Percentiles rank a stretch among this genome's conserved stretches.
Evolutionary conservation across 2,888 invertebrate genomes (phyloP).

Genomic region (Dryomyza anilis): DNA sequence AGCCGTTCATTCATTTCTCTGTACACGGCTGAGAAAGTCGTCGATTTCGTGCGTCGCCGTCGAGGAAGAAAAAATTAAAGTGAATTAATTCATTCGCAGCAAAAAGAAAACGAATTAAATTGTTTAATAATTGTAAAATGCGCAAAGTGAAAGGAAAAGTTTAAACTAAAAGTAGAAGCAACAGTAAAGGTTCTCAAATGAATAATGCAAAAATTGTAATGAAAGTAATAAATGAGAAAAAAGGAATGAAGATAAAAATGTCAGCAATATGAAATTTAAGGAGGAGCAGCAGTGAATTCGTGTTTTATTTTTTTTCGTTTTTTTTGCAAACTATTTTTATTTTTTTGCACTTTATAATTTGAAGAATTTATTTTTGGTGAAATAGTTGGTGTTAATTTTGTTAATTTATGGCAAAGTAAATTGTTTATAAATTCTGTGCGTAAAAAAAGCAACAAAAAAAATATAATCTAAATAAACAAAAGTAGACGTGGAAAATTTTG

Average conservation of each 20-base stretch:
- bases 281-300: slow-evolving; percentile 11
- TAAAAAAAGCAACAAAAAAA: background rate
- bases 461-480: background rate
- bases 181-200: too few relatives aligned
- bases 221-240: too few relatives aligned
- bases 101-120: background rate
- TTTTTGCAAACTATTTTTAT: too few relatives aligned
- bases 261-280: slow-evolving; percentile 17
- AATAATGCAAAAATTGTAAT: too few relatives aligned
- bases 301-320: slow-evolving; percentile 7
- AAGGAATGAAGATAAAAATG: too few relatives aligned
- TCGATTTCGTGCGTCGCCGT: too few relatives aligned
- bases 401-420: slow-evolving; percentile 20
- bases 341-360: background rate
- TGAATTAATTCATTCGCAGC: background rate
- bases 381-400: too few relatives aligned
- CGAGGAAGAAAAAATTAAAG: background rate
- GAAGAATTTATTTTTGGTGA: too few relatives aligned
- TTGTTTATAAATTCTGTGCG: slow-evolving; percentile 22
- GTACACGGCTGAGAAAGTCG: too few relatives aligned
- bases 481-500: slow-evolving; percentile 17
- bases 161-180: too few relatives aligned
- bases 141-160: background rate
- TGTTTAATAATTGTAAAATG: background rate
- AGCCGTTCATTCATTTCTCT: too few relatives aligned